These are phyloP conservation scores for Aporrectodea caliginosa DNA, from an alignment of 1,140 invertebrate genomes.

Conservation along the genomic window DNA sequence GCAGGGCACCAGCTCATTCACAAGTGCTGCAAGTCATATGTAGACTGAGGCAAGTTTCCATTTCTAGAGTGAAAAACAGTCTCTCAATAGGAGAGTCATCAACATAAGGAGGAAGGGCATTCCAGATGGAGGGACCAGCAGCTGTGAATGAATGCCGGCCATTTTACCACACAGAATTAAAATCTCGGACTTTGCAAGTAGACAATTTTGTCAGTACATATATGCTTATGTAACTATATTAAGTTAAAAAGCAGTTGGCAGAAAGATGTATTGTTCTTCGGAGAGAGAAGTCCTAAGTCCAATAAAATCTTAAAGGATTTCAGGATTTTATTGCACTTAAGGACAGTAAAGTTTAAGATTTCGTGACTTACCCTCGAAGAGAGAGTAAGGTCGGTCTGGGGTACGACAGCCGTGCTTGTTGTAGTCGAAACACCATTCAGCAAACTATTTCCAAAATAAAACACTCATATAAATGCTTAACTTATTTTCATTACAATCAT, in stretches of 20 bases:
- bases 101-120: neutral
- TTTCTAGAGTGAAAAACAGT: neutral
- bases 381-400: slow-evolving; percentile 75
- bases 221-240: neutral
- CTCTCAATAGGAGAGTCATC: neutral
- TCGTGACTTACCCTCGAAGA: slow-evolving; percentile 69
- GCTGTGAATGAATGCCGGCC: too few species aligned
- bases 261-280: neutral
- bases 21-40: neutral
- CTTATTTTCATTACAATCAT: too few species aligned
- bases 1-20: neutral
- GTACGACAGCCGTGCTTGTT: slow-evolving; percentile 63
- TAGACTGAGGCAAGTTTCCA: neutral
- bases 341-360: neutral
- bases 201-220: too few species aligned
- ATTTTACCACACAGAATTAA: neutral
- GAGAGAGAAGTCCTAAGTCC: neutral
- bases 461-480: too few species aligned
- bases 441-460: too few species aligned
- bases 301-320: neutral
- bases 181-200: neutral
- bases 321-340: slow-evolving; percentile 9
- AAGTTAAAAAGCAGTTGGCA: neutral
- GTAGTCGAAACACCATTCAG: slow-evolving; percentile 76
- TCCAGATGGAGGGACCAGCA: neutral